phyloP scores from a whole-genome alignment of 2,888 invertebrate genomes.

The Cancer borealis region DNA sequence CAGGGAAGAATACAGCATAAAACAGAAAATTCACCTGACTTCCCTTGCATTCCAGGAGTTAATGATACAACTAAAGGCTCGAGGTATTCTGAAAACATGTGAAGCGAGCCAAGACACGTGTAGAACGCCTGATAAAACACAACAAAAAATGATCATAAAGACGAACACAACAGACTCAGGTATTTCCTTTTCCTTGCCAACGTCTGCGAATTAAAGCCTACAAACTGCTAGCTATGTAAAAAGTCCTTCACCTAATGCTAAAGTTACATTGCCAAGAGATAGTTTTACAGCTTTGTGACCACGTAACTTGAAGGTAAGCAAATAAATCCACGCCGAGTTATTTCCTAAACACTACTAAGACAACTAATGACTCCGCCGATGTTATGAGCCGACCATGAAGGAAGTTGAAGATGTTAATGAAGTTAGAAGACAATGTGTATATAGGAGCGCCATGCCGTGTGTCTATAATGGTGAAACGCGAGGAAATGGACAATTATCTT shows the following conservation, averaged over 20 bases:
- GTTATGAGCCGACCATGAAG: background rate
- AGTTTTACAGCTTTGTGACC: background rate
- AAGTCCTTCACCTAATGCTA: background rate
- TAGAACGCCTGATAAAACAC: background rate
- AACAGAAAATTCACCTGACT: background rate
- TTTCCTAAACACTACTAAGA: background rate
- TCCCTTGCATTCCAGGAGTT: background rate
- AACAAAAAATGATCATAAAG: background rate
- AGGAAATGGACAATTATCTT: background rate
- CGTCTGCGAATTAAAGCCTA: background rate
- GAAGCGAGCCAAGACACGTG: constrained; percentile 16
- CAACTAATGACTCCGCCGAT: background rate
- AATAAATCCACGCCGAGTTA: background rate
- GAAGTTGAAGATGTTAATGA: background rate
- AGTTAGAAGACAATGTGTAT: background rate
- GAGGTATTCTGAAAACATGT: background rate
- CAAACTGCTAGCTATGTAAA: background rate
- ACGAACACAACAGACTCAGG: background rate
- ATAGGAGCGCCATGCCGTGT: background rate
- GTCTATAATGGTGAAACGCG: background rate
- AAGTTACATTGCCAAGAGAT: background rate
- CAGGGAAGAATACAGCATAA: background rate
- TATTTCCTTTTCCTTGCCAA: background rate
- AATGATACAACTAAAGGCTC: background rate
- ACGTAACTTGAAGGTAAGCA: background rate